Percentiles rank a stretch among this genome's conserved stretches.
phyloP scores from a whole-genome alignment of 2,113 vertebrate species.

The Rhipidura dahli region DNA sequence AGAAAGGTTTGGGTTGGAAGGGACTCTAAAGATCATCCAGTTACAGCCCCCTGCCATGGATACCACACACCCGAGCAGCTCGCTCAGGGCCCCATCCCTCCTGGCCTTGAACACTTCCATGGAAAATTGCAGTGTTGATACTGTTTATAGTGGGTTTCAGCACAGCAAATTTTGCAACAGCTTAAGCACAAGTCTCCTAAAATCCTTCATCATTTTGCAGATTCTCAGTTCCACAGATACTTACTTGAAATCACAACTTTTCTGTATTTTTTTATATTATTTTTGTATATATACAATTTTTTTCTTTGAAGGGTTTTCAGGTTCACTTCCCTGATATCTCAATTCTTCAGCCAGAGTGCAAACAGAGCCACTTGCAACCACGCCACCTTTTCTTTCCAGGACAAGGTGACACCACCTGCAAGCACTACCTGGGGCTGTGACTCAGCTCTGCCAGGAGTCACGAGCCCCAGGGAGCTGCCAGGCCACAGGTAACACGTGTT shows the following conservation, averaged over 20 bases:
- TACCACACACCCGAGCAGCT: not conserved
- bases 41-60: not conserved
- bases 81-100: not conserved
- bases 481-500: not conserved
- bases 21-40: not conserved
- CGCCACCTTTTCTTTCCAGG: not conserved
- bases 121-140: fast-evolving
- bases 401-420: not conserved
- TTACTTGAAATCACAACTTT: not conserved
- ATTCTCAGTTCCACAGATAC: not conserved
- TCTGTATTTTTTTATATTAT: not conserved
- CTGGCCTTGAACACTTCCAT: not conserved
- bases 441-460: not conserved
- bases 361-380: fast-evolving
- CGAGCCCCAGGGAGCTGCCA: not conserved
- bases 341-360: not conserved
- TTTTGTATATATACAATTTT: fast-evolving
- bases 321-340: not conserved
- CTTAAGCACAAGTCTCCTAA: not conserved
- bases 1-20: not conserved
- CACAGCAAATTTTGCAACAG: not conserved
- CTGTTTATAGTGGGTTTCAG: not conserved
- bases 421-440: not conserved
- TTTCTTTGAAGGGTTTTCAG: not conserved
- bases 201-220: not conserved